Evolutionary conservation across 1,140 invertebrate species (phyloP), one percentile per base, ranked within the genome.

Genomic region (Pemphigus obesinymphae): DNA sequence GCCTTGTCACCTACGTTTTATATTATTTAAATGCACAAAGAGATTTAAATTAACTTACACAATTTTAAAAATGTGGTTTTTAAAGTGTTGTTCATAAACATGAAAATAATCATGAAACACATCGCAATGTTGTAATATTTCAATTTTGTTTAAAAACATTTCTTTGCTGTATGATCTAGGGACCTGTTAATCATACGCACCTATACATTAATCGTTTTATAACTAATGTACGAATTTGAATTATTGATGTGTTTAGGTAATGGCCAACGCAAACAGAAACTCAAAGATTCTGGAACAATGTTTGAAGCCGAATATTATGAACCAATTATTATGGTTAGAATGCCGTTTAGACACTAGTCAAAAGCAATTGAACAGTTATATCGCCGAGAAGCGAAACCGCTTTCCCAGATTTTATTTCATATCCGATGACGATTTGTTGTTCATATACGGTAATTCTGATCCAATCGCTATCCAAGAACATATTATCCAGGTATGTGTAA

Each of bases 371-470:
- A 61, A 93, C 84, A 93, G 96, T 85, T 97, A 97, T 87, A 88
- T 97, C 63, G 93, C 95, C 85, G 92, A 92, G 1, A 97, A 97
- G 87, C 88, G 95, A 83, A 91, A 93, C 82, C 90, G 94, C 75
- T 97, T 97, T 86, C 94, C 95, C 45, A 87, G 96, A 84, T 97
- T 97, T 88, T 96, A 93, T 88, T 97, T 97, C 86, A 94, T 97
- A 83, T 96, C 95, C 10, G 96, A 96, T 82, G 95, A 97, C 86
- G 96, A 97, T 87, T 86, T 97, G 82, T 89, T 97, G 11, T 93
- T 92, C 48, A 95, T 97, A 84, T 89, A 97, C n/a, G 95, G 95
- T 34, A 95, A 92, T 85, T 93, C 91, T 84, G 91, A 94, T 83
- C 91, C 92, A 26, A 88, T 88, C 73, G 92, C 91, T 86, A 93